These are phyloP conservation scores for Drosophila borealis DNA, from an alignment of 2,888 invertebrate genomes.

Conservation along the genomic window DNA sequence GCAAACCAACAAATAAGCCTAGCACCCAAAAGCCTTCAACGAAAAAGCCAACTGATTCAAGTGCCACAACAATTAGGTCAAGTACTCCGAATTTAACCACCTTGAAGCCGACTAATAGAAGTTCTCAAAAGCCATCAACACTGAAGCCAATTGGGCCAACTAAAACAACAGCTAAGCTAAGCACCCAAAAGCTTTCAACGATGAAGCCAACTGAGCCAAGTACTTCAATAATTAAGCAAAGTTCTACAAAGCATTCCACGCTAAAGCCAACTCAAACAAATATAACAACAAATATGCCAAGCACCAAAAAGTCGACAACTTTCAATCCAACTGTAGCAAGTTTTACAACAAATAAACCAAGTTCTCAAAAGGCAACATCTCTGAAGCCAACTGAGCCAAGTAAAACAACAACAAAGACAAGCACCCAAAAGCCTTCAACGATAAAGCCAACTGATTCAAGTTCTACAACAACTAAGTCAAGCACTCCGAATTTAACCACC, in stretches of 20 bases:
- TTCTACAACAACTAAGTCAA: neutral
- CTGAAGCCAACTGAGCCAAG: neutral
- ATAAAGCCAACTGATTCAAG: constrained; percentile 10
- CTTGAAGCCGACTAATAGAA: no score
- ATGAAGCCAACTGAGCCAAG: no score
- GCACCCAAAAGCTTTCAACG: no score
- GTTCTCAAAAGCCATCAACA: neutral
- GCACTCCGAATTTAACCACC: neutral
- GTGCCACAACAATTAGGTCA: constrained; percentile 1
- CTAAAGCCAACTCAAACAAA: neutral
- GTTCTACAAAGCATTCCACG: neutral
- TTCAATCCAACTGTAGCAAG: neutral
- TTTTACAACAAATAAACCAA: neutral
- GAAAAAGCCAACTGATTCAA: neutral
- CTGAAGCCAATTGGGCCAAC: neutral
- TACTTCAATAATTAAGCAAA: no score
- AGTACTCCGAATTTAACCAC: neutral
- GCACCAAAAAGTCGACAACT: neutral
- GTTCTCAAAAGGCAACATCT: neutral
- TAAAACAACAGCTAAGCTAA: no score
- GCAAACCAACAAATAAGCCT: neutral
- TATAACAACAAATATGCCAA: neutral
- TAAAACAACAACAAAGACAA: neutral
- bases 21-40: constrained; percentile 2
- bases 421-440: constrained; percentile 1